phyloP scores from a whole-genome alignment of 2,888 invertebrate species.

The Allolobophora icterica region DNA sequence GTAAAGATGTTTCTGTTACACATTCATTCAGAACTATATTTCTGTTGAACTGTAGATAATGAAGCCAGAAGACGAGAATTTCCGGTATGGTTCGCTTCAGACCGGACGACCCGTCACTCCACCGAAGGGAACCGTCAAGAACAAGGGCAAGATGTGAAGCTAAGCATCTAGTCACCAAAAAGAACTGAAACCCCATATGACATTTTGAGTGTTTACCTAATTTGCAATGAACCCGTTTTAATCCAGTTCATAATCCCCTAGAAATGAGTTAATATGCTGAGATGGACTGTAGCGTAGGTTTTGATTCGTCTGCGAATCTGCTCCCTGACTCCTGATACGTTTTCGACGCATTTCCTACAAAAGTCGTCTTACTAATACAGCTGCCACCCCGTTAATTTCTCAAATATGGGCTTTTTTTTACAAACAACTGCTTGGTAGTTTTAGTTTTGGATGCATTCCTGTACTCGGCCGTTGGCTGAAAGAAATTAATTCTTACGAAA shows the following conservation, averaged over 20 bases:
- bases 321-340: background rate
- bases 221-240: background rate
- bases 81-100: constrained; percentile 91
- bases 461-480: background rate
- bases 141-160: constrained; percentile 52
- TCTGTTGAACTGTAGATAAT: constrained; percentile 78
- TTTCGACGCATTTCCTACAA: background rate
- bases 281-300: background rate
- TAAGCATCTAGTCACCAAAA: background rate
- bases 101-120: constrained; percentile 96
- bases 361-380: background rate
- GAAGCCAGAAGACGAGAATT: constrained; percentile 99
- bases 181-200: background rate
- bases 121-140: constrained; percentile 72
- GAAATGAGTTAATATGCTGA: background rate
- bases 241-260: background rate
- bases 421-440: background rate
- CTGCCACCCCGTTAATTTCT: background rate
- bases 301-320: background rate
- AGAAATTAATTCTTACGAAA: background rate
- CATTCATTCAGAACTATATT: too few relatives aligned
- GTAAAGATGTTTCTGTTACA: too few relatives aligned
- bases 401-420: background rate
- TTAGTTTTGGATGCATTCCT: background rate
- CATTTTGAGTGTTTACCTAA: background rate